phyloP scores from a whole-genome alignment of 2,797 vertebrate species.

The Gorsachius magnificus region DNA sequence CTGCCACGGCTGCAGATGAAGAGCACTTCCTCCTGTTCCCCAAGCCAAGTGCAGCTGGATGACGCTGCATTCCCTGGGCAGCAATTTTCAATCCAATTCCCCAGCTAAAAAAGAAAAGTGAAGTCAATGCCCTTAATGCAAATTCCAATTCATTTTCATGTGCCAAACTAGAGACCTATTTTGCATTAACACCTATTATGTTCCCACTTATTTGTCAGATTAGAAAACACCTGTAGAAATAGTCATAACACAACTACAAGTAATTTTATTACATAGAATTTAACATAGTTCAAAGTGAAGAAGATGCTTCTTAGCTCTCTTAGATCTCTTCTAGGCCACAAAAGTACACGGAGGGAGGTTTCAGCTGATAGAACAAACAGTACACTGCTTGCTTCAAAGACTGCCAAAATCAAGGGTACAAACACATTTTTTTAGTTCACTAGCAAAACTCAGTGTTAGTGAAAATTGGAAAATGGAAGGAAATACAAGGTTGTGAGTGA shows the following conservation, averaged over 20 bases:
- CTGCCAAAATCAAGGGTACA: neutral
- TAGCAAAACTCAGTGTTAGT: neutral
- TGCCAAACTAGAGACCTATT: neutral
- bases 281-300: neutral
- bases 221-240: neutral
- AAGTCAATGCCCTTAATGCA: neutral
- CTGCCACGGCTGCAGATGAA: neutral
- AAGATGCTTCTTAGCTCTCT: neutral
- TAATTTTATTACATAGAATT: neutral
- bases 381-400: neutral
- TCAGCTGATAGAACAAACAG: rapidly evolving
- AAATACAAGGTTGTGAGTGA: neutral
- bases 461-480: neutral
- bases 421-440: neutral
- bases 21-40: neutral
- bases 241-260: neutral
- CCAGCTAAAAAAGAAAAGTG: neutral
- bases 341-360: neutral
- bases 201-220: neutral
- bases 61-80: neutral
- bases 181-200: neutral
- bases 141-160: neutral
- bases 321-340: neutral
- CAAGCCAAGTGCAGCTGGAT: neutral
- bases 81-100: neutral